Percentiles rank a stretch among this genome's conserved stretches.
Evolutionary conservation across 2,888 invertebrate genomes (phyloP).

Genomic region (Phortica magna): DNA sequence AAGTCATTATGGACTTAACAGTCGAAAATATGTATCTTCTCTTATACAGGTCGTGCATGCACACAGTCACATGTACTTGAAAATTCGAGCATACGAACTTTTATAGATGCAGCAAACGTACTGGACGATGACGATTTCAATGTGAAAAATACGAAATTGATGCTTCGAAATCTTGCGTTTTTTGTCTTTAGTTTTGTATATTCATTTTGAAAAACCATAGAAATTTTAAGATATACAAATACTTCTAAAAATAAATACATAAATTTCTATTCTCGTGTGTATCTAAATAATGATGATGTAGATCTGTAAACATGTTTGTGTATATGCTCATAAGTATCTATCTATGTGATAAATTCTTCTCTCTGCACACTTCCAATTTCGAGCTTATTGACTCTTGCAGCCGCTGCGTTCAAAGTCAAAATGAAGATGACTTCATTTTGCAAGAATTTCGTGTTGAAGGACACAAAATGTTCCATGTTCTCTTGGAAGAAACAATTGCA

Average conservation of each 20-base stretch:
- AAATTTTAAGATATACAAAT: conserved; percentile 42
- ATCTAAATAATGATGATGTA: conserved; percentile 43
- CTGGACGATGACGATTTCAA: background rate
- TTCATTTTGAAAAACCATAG: conserved; percentile 31
- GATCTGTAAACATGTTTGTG: conserved; percentile 33
- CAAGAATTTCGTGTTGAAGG: too few species aligned
- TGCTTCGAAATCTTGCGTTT: background rate
- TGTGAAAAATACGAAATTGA: background rate
- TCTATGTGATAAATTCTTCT: background rate
- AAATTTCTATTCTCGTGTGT: conserved; percentile 42
- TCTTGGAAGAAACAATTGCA: too few species aligned
- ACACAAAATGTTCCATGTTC: too few species aligned
- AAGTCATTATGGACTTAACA: too few species aligned
- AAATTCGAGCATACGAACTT: background rate
- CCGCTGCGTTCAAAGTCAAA: background rate
- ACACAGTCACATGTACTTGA: too few species aligned
- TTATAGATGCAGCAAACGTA: background rate
- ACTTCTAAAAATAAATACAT: conserved; percentile 44
- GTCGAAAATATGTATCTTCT: too few species aligned
- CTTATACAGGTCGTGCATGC: too few species aligned
- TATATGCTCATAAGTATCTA: conserved; percentile 16
- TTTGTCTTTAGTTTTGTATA: conserved; percentile 9
- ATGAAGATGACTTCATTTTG: too few species aligned
- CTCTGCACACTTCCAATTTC: conserved; percentile 3
- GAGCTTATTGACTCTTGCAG: conserved; percentile 18